Base-by-base conservation (phyloP, 1,140 invertebrate species). In the Nymphalis io region DNA sequence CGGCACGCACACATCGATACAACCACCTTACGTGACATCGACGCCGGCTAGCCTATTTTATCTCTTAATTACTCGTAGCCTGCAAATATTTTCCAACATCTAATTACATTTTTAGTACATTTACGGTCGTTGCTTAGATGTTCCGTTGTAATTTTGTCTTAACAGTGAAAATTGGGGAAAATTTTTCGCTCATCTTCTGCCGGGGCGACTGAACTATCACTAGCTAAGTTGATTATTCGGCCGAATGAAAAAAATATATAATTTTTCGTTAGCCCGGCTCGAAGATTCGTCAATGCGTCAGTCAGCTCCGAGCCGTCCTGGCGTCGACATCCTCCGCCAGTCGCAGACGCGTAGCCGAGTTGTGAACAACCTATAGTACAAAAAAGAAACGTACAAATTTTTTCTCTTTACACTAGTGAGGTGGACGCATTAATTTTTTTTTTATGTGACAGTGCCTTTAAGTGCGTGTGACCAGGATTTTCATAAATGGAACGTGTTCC, bases 281-380 rank as follows among this genome's bases (percentile, higher is more conserved):
- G 71, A 82, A 86, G 87, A 87, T 88, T 88, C 85, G 87, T 84
- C 87, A 83, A 81, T 82, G 84, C 89, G 87, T 88, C 89, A 91
- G 88, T 89, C 82, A 84, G 78, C 79, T 73, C 73, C 81, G 80
- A 82, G 74, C 83, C 83, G 89, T 80, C 69, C 63, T 68, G 81
- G 78, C 82, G 89, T 81, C 76, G 78, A 88, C 87, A 88, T 83
- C 85, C 81, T 69, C 73, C 60, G 76, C 78, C 83, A 88, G 82
- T 84, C 76, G 74, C 76, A 59, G 69, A 66, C 80, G 81, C 79
- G 79, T 74, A 75, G 70, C 78, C 84, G 85, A 88, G 75, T 89
- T 87, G 86, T 88, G 85, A 80, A 85, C 84, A 87, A 91, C 83
- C 81, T 75, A 91, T 87, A 91, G 89, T 91, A 91, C 89, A 91